Evolutionary conservation across 2,113 vertebrate species (phyloP).

Genomic region (Brachypteracias leptosomus): DNA sequence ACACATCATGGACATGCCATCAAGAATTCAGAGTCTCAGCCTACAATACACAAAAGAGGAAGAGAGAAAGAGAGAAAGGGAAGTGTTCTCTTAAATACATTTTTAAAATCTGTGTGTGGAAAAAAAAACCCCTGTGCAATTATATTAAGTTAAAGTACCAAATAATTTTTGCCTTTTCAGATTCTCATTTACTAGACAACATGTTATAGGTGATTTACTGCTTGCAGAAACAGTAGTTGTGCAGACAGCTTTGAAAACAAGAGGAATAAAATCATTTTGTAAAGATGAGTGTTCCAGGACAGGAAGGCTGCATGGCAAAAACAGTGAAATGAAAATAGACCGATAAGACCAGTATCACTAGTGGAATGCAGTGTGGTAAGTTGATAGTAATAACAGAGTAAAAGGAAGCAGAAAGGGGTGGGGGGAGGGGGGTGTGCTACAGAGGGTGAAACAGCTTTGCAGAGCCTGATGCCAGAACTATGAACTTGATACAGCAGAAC

Average conservation of each 20-base stretch:
- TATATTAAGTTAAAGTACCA: neutral
- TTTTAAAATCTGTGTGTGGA: too few relatives aligned
- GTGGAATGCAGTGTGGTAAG: neutral
- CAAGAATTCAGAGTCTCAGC: neutral
- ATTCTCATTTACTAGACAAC: neutral
- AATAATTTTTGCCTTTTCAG: neutral
- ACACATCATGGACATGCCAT: fast-evolving
- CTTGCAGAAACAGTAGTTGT: neutral
- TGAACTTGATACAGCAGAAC: neutral
- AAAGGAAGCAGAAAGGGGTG: neutral
- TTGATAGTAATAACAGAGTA: neutral
- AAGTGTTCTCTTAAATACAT: neutral
- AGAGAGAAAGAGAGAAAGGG: neutral
- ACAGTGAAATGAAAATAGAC: neutral
- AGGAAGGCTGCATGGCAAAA: neutral
- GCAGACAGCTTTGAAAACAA: neutral
- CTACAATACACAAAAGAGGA: neutral
- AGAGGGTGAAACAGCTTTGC: neutral
- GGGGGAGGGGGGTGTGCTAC: neutral
- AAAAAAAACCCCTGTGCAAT: neutral
- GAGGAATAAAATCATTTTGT: neutral
- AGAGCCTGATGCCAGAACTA: neutral
- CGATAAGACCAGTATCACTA: neutral
- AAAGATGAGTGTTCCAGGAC: neutral
- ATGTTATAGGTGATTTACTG: neutral